Percentiles rank a stretch among this genome's conserved stretches.
phyloP scores from a whole-genome alignment of 2,797 vertebrate genomes.

The Poeciliopsis infans region DNA sequence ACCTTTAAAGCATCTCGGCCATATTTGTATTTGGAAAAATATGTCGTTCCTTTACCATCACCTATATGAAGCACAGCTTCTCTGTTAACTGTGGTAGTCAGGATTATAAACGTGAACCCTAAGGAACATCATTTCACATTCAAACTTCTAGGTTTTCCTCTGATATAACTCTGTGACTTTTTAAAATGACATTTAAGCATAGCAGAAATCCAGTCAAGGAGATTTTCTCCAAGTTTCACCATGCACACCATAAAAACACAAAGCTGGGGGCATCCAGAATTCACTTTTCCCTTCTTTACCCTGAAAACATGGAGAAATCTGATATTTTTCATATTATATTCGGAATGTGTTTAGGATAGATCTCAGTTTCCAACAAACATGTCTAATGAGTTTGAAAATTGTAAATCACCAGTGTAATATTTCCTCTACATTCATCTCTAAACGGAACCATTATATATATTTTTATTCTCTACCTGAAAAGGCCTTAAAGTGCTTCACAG shows the following conservation, averaged over 20 bases:
- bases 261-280: constrained; percentile 30
- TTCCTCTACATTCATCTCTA: constrained; percentile 32
- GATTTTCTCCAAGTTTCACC: constrained; percentile 31
- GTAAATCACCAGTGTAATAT: constrained; percentile 26
- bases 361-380: constrained; percentile 5
- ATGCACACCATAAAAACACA: constrained; percentile 47
- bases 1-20: constrained; percentile 68
- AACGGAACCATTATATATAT: constrained; percentile 16
- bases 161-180: constrained; percentile 41
- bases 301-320: constrained; percentile 20
- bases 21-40: constrained; percentile 29
- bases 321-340: constrained; percentile 19
- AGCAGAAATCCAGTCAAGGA: constrained; percentile 42
- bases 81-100: constrained; percentile 48
- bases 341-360: constrained; percentile 8
- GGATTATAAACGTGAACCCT: constrained; percentile 66
- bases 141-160: constrained; percentile 49
- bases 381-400: constrained; percentile 16
- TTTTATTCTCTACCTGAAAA: constrained; percentile 52
- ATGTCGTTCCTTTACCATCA: constrained; percentile 56
- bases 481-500: constrained; percentile 73
- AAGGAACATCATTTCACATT: constrained; percentile 67
- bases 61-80: constrained; percentile 35
- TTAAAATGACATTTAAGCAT: constrained; percentile 37
- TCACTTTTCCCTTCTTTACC: constrained; percentile 16